Base-by-base conservation (phyloP, 2,888 invertebrate species). In the Craniophora ligustri region DNA sequence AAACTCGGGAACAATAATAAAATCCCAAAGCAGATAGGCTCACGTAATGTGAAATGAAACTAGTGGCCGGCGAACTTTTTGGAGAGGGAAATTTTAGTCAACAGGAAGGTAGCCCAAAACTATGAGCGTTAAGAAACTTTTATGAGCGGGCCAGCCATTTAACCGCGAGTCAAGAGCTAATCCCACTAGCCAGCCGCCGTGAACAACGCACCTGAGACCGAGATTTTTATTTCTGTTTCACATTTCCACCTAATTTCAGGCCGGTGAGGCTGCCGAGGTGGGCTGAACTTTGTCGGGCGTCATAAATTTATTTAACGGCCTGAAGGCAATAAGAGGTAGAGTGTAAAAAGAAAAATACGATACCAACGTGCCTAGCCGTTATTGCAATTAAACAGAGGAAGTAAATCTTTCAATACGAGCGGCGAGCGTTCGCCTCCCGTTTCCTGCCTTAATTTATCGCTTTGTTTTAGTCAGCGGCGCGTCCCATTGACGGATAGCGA, bases 381-480 rank as follows among this genome's bases (percentile, higher is more conserved):
- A 93, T 92, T 93, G 92, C 92, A 93, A 93, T 93, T 93, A 93
- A 93, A 93, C 92, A 91, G 90, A 90, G 92, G 92, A 92, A 93
- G 92, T 93, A 93, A 92, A 93, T 93, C 92, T 93, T 92, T 93
- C 92, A 92, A 92, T 93, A 92, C 92, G 90, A 90, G 89, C 88
- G 77, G 85, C 84, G 81, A 86, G 77, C 90, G 85, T 88, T 91
- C 86, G 89, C 87, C 87, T 90, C 86, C 87, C 87, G 89, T 85
- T 92, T 88, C 84, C 89, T 84, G 87, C 86, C 84, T 90, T 91
- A 89, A 93, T 92, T 92, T 93, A 93, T 92, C 85, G 92, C 91
- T 90, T 92, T 92, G 92, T 92, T 92, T 91, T 91, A 92, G 90
- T 89, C 89, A 83, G 83, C 81, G 79, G 84, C 86, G 86, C 87